These are phyloP conservation scores for Pangasius larnaudii DNA, from an alignment of 2,797 vertebrate genomes.

Conservation along the genomic window DNA sequence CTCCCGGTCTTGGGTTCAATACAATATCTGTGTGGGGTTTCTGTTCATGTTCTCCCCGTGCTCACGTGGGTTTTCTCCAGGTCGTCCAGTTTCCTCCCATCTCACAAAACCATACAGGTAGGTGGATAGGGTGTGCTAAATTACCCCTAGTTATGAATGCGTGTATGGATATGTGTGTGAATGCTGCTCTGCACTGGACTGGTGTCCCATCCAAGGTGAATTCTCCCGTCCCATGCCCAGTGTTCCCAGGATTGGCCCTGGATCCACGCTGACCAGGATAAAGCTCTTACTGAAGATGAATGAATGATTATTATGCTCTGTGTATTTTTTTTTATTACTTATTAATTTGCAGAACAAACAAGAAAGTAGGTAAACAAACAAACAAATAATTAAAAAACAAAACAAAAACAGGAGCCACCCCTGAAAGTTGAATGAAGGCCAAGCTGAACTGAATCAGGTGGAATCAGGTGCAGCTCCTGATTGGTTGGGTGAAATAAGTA, in stretches of 20 bases:
- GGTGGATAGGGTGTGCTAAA: not conserved
- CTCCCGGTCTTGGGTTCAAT: too few species aligned
- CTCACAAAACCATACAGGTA: not conserved
- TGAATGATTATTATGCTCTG: too few species aligned
- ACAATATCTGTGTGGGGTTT: not conserved
- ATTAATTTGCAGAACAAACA: not conserved
- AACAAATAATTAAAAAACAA: too few species aligned
- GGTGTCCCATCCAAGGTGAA: not conserved
- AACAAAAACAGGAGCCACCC: too few species aligned
- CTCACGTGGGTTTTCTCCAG: not conserved
- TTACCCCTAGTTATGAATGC: not conserved
- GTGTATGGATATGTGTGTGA: not conserved
- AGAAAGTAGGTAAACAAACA: not conserved
- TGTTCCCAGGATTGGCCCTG: not conserved
- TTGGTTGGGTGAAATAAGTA: too few species aligned
- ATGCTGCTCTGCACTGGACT: not conserved
- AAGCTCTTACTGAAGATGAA: too few species aligned
- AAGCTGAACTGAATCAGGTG: too few species aligned
- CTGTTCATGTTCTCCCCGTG: not conserved
- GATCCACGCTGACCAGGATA: too few species aligned
- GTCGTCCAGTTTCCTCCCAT: not conserved
- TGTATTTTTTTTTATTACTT: too few species aligned
- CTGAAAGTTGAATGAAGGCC: too few species aligned
- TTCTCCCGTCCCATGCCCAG: not conserved
- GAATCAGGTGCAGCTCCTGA: too few species aligned